Percentiles rank a stretch among this genome's conserved stretches.
phyloP scores from a whole-genome alignment of 2,797 vertebrate species.

The Heteromormyrus szaboi region DNA sequence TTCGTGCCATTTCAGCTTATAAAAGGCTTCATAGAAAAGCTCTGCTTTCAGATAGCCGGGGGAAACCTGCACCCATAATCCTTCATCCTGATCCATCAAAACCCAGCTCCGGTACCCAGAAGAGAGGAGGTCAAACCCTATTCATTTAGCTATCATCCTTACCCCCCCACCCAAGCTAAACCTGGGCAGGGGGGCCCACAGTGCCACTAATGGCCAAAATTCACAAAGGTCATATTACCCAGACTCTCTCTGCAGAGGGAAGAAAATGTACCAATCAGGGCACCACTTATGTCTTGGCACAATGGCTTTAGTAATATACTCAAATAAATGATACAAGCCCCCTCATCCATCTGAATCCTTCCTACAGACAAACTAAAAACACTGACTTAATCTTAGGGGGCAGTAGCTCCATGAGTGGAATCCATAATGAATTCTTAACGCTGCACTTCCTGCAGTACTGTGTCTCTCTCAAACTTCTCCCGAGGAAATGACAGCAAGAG shows the following conservation, averaged over 20 bases:
- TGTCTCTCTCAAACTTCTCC: background rate
- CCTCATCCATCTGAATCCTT: background rate
- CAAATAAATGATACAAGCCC: background rate
- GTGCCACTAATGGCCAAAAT: background rate
- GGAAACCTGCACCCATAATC: background rate
- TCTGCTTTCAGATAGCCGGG: background rate
- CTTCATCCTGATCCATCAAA: constrained; percentile 43
- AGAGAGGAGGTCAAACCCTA: background rate
- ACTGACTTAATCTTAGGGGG: background rate
- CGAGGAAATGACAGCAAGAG: background rate
- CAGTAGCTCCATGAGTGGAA: background rate
- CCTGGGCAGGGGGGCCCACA: background rate
- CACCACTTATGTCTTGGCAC: background rate
- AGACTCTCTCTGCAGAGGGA: background rate
- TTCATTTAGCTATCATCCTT: background rate
- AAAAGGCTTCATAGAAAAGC: background rate
- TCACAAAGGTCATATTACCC: background rate
- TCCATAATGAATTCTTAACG: background rate
- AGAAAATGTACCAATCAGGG: background rate
- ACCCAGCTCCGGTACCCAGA: constrained; percentile 50
- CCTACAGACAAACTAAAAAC: background rate
- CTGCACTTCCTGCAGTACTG: background rate
- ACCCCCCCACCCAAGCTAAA: background rate
- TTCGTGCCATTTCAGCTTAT: background rate
- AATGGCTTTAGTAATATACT: background rate